Evolutionary conservation across 2,888 invertebrate species (phyloP).

Genomic region (Erebia epiphron): DNA sequence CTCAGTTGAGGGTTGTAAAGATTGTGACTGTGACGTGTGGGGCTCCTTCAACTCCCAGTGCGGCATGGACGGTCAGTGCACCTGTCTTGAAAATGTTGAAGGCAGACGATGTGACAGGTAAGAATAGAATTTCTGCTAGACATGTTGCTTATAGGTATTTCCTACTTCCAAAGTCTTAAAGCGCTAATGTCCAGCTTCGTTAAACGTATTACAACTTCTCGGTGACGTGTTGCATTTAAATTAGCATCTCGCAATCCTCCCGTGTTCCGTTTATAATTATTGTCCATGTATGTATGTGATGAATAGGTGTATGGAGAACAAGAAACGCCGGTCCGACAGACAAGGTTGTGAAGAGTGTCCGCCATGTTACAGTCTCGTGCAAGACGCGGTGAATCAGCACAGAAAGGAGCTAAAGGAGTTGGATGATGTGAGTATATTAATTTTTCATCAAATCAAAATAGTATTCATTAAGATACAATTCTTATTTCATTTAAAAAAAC

Average conservation of each 20-base stretch:
- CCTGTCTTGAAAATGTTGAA: conserved; percentile 94
- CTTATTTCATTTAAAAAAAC: too few relatives aligned
- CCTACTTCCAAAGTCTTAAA: too few relatives aligned
- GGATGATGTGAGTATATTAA: conserved; percentile 78
- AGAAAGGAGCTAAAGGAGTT: conserved; percentile 88
- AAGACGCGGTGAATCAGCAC: conserved; percentile 91
- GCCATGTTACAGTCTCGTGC: conserved; percentile 97
- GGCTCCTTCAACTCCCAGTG: conserved; percentile 96
- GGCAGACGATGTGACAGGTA: conserved; percentile 93
- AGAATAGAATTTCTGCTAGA: background rate
- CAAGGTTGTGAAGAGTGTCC: conserved; percentile 96
- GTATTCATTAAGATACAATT: too few relatives aligned
- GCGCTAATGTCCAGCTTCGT: too few relatives aligned
- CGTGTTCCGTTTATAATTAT: too few relatives aligned
- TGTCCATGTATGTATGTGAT: too few relatives aligned
- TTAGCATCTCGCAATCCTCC: too few relatives aligned
- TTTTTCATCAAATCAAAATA: background rate
- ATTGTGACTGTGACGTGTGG: conserved; percentile 94
- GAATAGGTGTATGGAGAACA: conserved; percentile 95
- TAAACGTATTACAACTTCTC: too few relatives aligned
- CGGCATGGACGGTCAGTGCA: conserved; percentile 93
- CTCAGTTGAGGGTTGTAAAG: conserved; percentile 89
- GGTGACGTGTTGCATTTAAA: too few relatives aligned
- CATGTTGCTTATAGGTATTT: too few relatives aligned
- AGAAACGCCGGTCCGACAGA: conserved; percentile 90